Evolutionary conservation across 2,797 vertebrate species (phyloP).

Genomic region (Scolopax bukidnonensis): DNA sequence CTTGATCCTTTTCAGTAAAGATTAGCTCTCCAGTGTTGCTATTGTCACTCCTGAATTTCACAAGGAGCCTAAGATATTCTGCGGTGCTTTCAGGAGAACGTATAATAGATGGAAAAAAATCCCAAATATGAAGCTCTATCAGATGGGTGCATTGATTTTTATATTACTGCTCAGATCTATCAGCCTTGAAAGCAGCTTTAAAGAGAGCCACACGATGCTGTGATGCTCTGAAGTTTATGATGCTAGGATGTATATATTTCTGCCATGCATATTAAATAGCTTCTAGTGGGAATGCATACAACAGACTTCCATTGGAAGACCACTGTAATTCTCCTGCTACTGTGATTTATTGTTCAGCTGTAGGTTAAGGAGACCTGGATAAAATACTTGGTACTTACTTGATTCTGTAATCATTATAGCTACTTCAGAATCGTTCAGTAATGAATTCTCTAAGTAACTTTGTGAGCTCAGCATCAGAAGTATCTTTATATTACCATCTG

Average conservation of each 20-base stretch:
- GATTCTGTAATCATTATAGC: not conserved
- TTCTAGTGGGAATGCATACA: not conserved
- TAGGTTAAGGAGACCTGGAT: not conserved
- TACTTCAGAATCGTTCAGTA: not conserved
- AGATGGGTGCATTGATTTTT: not conserved
- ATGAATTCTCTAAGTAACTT: not conserved
- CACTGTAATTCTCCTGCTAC: not conserved
- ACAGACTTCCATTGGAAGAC: not conserved
- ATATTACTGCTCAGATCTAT: not conserved
- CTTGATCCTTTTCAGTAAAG: not conserved
- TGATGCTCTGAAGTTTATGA: not conserved
- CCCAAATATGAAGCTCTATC: not conserved
- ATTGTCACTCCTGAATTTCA: not conserved
- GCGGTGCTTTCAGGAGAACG: not conserved
- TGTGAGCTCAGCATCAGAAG: not conserved
- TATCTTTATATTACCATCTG: not conserved
- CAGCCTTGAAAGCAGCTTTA: not conserved
- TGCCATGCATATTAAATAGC: not conserved
- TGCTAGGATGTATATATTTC: not conserved
- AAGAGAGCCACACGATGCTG: not conserved
- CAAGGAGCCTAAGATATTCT: not conserved
- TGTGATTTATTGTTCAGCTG: not conserved
- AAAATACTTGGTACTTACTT: not conserved
- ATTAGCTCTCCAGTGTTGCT: not conserved
- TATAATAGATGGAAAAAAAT: not conserved